These are phyloP conservation scores for Sporophila hypoxantha DNA, from an alignment of 2,113 vertebrate genomes.

Conservation along the genomic window DNA sequence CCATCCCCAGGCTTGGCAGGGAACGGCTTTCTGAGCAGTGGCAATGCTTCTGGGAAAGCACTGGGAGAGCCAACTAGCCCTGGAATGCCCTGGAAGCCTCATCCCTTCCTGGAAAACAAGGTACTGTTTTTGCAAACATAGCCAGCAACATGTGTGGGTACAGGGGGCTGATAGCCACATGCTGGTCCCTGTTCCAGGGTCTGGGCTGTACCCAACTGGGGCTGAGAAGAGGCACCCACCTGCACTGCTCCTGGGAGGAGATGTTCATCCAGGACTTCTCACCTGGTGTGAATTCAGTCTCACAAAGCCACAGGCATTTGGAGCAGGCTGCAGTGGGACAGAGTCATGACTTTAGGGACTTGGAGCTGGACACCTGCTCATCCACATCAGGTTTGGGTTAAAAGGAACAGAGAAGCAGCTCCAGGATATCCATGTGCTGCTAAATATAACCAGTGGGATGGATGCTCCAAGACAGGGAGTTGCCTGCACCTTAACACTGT, in stretches of 20 bases:
- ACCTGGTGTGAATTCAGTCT: not conserved
- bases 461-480: not conserved
- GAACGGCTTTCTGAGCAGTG: not conserved
- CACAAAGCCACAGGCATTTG: rapidly evolving
- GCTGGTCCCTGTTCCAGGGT: not conserved
- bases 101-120: rapidly evolving
- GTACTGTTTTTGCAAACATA: not conserved
- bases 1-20: not conserved
- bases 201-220: rapidly evolving
- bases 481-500: not conserved
- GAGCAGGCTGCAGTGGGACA: not conserved
- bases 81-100: not conserved
- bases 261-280: not conserved
- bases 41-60: not conserved
- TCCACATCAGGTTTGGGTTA: not conserved
- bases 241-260: not conserved
- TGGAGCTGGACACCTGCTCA: not conserved
- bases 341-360: not conserved
- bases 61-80: not conserved
- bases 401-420: not conserved
- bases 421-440: not conserved
- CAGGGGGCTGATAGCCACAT: not conserved
- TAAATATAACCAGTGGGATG: constrained; percentile 24
- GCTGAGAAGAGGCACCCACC: not conserved
- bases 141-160: rapidly evolving